phyloP scores from a whole-genome alignment of 2,113 vertebrate species.

The Elaphurus davidianus region DNA sequence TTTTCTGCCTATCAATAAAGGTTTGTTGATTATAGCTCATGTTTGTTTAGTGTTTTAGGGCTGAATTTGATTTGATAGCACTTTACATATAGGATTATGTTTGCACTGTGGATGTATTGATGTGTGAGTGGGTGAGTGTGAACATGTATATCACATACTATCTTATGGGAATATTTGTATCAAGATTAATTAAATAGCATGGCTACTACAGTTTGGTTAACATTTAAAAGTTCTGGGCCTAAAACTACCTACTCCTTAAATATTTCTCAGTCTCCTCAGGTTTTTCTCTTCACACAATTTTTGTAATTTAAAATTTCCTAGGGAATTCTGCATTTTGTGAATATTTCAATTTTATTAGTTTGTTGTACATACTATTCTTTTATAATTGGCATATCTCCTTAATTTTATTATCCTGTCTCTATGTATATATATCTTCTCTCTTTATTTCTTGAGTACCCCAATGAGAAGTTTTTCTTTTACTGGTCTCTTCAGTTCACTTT shows the following conservation, averaged over 20 bases:
- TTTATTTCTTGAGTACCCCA: background rate
- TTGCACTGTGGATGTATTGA: background rate
- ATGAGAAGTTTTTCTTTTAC: background rate
- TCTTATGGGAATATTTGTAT: background rate
- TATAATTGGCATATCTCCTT: background rate
- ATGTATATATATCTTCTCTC: background rate
- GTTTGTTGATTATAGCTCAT: background rate
- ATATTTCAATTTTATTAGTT: background rate
- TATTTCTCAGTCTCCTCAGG: background rate
- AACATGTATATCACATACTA: background rate
- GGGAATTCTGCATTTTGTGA: background rate
- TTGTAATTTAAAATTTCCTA: background rate
- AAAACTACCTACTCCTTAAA: background rate
- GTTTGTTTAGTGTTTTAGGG: background rate
- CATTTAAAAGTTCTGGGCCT: background rate
- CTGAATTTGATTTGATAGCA: background rate
- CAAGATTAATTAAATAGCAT: background rate
- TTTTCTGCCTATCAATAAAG: background rate
- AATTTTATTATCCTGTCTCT: background rate
- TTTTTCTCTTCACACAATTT: background rate
- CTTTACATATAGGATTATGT: background rate
- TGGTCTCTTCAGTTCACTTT: background rate
- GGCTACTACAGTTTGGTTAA: background rate
- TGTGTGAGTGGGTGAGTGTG: background rate
- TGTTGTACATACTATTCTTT: background rate